phyloP scores from a whole-genome alignment of 2,113 vertebrate species.

The Antigone vipio region DNA sequence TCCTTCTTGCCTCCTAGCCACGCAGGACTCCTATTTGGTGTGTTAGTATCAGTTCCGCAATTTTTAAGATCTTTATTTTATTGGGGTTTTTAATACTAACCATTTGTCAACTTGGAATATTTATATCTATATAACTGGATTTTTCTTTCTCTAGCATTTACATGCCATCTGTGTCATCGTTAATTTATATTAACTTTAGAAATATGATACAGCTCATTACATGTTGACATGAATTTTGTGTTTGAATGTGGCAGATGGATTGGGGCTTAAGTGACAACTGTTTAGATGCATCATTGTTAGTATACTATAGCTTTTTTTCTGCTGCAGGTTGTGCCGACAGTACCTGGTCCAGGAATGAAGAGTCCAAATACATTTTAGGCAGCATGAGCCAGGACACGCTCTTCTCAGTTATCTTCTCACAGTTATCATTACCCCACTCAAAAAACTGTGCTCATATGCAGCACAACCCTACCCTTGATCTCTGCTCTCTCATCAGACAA shows the following conservation, averaged over 20 bases:
- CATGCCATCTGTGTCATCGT: background rate
- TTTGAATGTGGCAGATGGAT: background rate
- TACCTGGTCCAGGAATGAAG: background rate
- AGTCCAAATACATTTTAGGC: background rate
- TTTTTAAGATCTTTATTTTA: background rate
- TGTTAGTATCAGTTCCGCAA: background rate
- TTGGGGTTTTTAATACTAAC: too few species aligned
- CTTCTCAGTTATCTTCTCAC: too few species aligned
- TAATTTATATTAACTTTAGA: background rate
- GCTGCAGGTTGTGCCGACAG: background rate
- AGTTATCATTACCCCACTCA: rapidly evolving
- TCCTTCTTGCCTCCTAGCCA: background rate
- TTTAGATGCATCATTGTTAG: background rate
- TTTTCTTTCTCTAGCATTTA: background rate
- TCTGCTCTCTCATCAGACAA: background rate
- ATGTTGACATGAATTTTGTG: background rate
- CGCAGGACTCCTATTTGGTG: background rate
- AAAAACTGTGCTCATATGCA: background rate
- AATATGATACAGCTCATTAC: background rate
- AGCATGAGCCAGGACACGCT: background rate
- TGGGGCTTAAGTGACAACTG: background rate
- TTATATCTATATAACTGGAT: background rate
- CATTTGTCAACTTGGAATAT: background rate
- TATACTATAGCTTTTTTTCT: background rate
- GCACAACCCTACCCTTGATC: background rate